Base-by-base conservation (phyloP, 1,140 invertebrate genomes). In the Ditylenchus dipsaci region DNA sequence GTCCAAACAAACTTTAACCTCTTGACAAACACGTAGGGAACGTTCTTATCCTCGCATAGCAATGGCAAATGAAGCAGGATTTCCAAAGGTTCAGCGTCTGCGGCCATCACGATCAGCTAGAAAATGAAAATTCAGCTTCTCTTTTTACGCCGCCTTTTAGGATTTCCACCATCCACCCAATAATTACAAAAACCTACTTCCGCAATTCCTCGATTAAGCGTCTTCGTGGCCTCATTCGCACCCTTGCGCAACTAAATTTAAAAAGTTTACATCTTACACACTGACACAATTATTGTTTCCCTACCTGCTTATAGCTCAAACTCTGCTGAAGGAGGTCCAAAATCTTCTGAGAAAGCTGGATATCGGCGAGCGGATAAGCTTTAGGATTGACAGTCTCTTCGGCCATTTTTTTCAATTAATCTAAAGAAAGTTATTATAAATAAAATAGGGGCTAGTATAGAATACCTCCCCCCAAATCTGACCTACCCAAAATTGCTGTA, bases 11-110 rank as follows among this genome's bases (percentile, higher is more conserved):
- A 11, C 11, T 38, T 38, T 38, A n/a, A 38, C 33, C 33, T 97
- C 67, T 91, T 86, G 0, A 98, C 91, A 86, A 99, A 99, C 26
- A 99, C 94, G 84, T 99, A 99, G 0, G 95, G 94, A 65, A 98
- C 95, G 87, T 99, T 99, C 85, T 99, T 99, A 82, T 99, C 96
- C 86, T 99, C 96, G 85, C 96, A 99, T 0, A 99, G 85, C 42
- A 99, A 86, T 11, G 96, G 96, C 75, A 99, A 88, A 87, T 98
- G 96, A 53, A 99, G 85, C 15, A 99, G 85, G 84, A 99, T 98
- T 86, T 99, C 95, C 71, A 99, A 85, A 13, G 96, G 96, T 82
- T 95, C 90, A 1, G 95, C 91, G 87, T 99, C 96, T 11, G 94
- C 95, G 38, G 95, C 91, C 91, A 99, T 91, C 0, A 99, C 91